phyloP scores from a whole-genome alignment of 2,113 vertebrate genomes.

The Mixornis gularis region DNA sequence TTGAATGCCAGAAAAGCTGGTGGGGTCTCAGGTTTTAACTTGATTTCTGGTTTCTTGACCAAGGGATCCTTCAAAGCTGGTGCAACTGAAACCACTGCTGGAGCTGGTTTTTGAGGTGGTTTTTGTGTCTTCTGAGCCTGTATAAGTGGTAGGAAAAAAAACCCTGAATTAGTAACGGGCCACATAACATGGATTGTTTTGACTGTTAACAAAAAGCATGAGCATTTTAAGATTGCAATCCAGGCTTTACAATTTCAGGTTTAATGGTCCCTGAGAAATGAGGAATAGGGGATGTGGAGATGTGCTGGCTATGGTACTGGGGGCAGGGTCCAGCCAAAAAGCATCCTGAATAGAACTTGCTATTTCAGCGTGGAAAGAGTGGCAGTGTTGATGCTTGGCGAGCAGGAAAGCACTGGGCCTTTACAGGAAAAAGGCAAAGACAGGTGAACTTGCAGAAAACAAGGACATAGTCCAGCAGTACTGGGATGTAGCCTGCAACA shows the following conservation, averaged over 20 bases:
- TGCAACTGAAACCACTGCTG: constrained; percentile 79
- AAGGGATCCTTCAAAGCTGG: constrained; percentile 90
- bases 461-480: background rate
- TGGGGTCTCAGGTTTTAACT: constrained; percentile 84
- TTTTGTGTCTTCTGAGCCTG: constrained; percentile 95
- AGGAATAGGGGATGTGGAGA: background rate
- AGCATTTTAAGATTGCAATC: background rate
- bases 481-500: background rate
- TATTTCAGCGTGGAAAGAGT: background rate
- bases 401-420: background rate
- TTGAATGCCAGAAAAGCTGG: constrained; percentile 95
- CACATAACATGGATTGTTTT: background rate
- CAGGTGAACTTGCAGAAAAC: background rate
- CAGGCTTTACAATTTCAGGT: background rate
- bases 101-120: constrained; percentile 89
- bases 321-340: background rate
- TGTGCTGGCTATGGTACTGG: background rate
- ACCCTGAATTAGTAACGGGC: background rate
- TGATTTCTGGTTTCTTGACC: constrained; percentile 91
- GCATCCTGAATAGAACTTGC: background rate
- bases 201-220: background rate
- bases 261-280: background rate
- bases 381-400: background rate
- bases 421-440: background rate
- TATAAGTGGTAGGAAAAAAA: background rate